These are phyloP conservation scores for Halichondria panicea DNA, from an alignment of 37 sponge, comb jelly and placozoan species.

Conservation along the genomic window DNA sequence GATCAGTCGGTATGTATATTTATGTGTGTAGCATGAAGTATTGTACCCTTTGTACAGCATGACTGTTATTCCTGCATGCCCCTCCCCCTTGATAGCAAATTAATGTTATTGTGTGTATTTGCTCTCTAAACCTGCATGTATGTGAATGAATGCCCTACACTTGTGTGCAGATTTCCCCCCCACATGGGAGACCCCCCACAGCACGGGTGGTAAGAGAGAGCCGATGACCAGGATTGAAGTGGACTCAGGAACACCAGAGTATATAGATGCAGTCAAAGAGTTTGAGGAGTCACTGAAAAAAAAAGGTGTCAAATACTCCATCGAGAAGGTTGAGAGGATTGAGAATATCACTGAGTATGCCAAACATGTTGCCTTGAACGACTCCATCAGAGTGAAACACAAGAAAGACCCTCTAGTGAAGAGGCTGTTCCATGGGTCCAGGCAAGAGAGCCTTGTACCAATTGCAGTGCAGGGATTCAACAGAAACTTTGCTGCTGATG, in stretches of 20 bases:
- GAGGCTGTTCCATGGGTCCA: slow-evolving; percentile 62
- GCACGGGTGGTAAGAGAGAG: slow-evolving; percentile 6
- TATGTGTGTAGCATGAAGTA: neutral
- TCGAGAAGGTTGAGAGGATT: slow-evolving; percentile 31
- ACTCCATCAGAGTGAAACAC: neutral
- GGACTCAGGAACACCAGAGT: slow-evolving; percentile 6
- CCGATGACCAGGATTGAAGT: slow-evolving; percentile 23
- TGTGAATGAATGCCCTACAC: no score
- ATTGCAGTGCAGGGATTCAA: slow-evolving; percentile 70
- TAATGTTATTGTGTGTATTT: neutral
- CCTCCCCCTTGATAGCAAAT: no score
- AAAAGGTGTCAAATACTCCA: neutral
- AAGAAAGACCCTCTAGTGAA: slow-evolving; percentile 6
- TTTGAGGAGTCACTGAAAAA: slow-evolving; percentile 29
- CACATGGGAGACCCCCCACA: slow-evolving; percentile 30
- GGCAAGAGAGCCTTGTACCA: neutral
- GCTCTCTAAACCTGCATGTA: neutral
- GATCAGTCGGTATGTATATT: neutral
- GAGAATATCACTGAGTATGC: slow-evolving; percentile 45
- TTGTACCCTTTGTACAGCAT: no score
- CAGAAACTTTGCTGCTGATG: slow-evolving; percentile 67
- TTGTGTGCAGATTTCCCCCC: slow-evolving; percentile 24
- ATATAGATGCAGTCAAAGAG: slow-evolving; percentile 17
- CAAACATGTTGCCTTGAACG: slow-evolving; percentile 10
- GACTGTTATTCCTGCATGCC: no score